A percentile compares a stretch with the other conserved stretches of the same genome.
These are phyloP conservation scores for Agonopterix alstromeriana DNA, from an alignment of 2,888 invertebrate genomes.

Conservation along the genomic window DNA sequence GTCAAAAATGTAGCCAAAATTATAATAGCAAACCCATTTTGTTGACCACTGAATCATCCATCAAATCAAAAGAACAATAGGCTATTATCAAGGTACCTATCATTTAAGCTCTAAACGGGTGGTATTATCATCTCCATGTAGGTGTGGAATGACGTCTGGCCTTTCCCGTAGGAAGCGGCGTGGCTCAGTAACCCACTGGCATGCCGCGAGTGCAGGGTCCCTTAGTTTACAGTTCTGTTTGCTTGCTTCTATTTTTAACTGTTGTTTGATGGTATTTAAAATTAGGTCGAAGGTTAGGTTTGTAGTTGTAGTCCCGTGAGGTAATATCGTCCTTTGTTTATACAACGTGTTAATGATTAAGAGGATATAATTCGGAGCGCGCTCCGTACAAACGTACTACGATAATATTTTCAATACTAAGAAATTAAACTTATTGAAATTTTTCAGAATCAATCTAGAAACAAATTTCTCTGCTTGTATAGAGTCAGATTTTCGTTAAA, in stretches of 20 bases:
- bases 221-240: background rate
- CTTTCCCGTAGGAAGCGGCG: slow-evolving; percentile 62
- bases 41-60: background rate
- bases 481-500: no score
- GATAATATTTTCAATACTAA: no score
- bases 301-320: no score
- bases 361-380: no score
- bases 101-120: background rate
- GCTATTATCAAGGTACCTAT: background rate
- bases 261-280: background rate
- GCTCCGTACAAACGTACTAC: no score
- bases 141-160: slow-evolving; percentile 32
- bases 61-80: background rate
- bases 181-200: slow-evolving; percentile 62
- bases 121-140: slow-evolving; percentile 24
- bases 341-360: no score
- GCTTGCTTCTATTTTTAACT: background rate
- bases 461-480: no score
- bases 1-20: no score
- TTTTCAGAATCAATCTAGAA: no score
- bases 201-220: slow-evolving; percentile 10
- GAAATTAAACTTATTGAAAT: no score
- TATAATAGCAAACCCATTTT: no score
- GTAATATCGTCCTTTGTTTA: no score
- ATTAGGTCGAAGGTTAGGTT: background rate